phyloP scores from a whole-genome alignment of 2,797 vertebrate species.

The Morelia viridis region DNA sequence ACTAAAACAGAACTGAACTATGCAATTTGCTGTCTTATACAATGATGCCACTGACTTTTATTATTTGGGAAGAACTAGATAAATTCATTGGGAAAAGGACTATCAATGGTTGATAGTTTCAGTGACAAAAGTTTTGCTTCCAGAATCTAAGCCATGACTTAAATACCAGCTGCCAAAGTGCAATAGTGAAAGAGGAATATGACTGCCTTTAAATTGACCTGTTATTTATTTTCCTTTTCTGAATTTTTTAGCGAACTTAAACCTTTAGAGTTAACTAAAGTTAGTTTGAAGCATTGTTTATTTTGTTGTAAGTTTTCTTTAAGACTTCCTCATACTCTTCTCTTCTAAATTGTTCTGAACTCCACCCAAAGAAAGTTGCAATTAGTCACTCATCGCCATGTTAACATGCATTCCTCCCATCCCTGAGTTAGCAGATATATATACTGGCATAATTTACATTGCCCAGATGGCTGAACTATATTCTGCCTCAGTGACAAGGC shows the following conservation, averaged over 20 bases:
- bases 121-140: background rate
- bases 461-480: background rate
- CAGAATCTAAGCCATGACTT: background rate
- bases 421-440: background rate
- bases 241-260: background rate
- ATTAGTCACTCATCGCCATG: background rate
- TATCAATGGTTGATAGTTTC: background rate
- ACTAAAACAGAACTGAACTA: background rate
- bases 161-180: background rate
- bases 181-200: background rate
- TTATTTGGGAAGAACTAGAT: background rate
- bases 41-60: background rate
- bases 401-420: background rate
- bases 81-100: background rate
- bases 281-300: background rate
- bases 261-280: background rate
- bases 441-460: background rate
- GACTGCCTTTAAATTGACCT: background rate
- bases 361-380: background rate
- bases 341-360: background rate
- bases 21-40: background rate
- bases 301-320: background rate
- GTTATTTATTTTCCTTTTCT: background rate
- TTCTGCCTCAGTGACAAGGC: background rate
- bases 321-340: background rate